These are phyloP conservation scores for Drosophila ananassae DNA, from an alignment of 1,140 invertebrate genomes.

Conservation along the genomic window DNA sequence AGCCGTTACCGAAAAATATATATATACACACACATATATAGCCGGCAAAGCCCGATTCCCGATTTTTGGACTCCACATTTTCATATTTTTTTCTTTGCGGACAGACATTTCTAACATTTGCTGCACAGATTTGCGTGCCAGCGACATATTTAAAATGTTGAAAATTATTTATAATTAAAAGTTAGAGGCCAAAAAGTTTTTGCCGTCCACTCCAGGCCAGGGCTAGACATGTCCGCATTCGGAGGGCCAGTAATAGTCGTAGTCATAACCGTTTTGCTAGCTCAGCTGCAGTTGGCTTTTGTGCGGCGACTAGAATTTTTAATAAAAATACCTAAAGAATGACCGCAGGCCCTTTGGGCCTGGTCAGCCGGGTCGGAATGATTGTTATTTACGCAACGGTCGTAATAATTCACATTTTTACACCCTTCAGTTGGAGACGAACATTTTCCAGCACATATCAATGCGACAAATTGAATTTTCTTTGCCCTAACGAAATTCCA, in stretches of 20 bases:
- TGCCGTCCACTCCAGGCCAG: slow-evolving; percentile 27
- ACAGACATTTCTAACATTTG: slow-evolving; percentile 60
- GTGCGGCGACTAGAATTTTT: slow-evolving; percentile 53
- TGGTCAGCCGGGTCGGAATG: slow-evolving; percentile 61
- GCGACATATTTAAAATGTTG: slow-evolving; percentile 80
- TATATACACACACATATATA: neutral
- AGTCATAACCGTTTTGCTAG: slow-evolving; percentile 24
- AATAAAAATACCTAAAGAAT: slow-evolving; percentile 67
- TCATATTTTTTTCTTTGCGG: slow-evolving; percentile 25
- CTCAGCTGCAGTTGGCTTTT: slow-evolving; percentile 23
- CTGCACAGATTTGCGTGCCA: slow-evolving; percentile 80
- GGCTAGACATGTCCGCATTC: slow-evolving; percentile 30
- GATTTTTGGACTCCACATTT: slow-evolving; percentile 42
- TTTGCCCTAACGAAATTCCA: slow-evolving; percentile 51
- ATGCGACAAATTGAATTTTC: slow-evolving; percentile 64
- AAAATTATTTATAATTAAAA: slow-evolving; percentile 83
- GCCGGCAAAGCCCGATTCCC: slow-evolving; percentile 9
- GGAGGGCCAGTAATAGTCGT: slow-evolving; percentile 9
- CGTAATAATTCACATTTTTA: slow-evolving; percentile 77
- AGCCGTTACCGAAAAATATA: slow-evolving; percentile 62
- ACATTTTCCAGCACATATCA: slow-evolving; percentile 7
- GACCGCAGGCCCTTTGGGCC: slow-evolving; percentile 2
- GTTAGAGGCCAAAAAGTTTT: slow-evolving; percentile 78
- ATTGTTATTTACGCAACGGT: slow-evolving; percentile 83
- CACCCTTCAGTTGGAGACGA: slow-evolving; percentile 19